Evolutionary conservation across 2,888 invertebrate species (phyloP).

Genomic region (Xestia xanthographa): DNA sequence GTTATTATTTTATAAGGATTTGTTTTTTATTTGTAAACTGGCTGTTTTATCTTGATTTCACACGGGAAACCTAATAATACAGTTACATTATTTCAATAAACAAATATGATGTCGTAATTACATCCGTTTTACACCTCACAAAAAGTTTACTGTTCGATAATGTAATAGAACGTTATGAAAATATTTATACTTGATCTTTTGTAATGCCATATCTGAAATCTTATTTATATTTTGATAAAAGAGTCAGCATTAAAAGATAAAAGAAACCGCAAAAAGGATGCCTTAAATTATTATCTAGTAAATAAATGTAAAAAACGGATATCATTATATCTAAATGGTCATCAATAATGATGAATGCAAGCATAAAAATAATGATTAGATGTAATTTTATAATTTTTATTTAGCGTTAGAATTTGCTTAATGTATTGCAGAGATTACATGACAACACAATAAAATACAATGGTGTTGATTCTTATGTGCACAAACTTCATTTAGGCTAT

Average conservation of each 20-base stretch:
- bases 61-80: neutral
- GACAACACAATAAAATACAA: too few relatives aligned
- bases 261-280: slow-evolving; percentile 7
- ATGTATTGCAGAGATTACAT: neutral
- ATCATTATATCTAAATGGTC: neutral
- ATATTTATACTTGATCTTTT: slow-evolving; percentile 15
- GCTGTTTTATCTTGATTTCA: neutral
- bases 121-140: slow-evolving; percentile 19
- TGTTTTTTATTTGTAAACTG: too few relatives aligned
- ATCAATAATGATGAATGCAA: slow-evolving; percentile 14
- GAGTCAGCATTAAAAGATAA: neutral
- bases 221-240: neutral
- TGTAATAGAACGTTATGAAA: neutral
- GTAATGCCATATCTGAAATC: neutral
- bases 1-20: neutral
- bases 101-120: slow-evolving; percentile 17
- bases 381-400: neutral
- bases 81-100: neutral
- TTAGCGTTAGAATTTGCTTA: neutral
- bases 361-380: slow-evolving; percentile 1
- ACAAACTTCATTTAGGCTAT: too few relatives aligned
- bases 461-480: too few relatives aligned
- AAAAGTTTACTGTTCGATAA: neutral
- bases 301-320: neutral
- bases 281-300: neutral